Evolutionary conservation across 2,888 invertebrate genomes (phyloP).

Genomic region (Tiphia femorata): DNA sequence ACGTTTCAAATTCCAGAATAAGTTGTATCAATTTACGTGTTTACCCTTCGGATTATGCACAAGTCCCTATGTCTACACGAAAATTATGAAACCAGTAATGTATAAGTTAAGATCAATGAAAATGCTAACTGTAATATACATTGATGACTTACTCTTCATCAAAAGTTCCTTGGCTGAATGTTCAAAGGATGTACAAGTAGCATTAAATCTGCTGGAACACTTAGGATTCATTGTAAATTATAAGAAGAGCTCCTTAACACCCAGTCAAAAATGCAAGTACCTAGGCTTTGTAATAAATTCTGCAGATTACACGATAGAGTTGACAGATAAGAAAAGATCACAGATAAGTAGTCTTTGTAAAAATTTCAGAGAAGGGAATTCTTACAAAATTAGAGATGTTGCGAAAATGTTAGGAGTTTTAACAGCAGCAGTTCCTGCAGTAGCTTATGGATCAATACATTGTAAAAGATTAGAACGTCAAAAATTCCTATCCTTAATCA

Average conservation of each 20-base stretch:
- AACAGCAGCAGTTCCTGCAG: constrained; percentile 70
- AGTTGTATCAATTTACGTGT: constrained; percentile 8
- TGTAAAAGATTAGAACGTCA: constrained; percentile 14
- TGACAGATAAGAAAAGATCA: background rate
- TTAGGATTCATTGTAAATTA: background rate
- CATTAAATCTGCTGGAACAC: background rate
- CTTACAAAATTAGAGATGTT: constrained; percentile 22
- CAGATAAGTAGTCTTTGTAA: constrained; percentile 3
- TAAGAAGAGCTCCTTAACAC: background rate
- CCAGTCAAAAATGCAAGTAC: constrained; percentile 11
- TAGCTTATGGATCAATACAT: constrained; percentile 20
- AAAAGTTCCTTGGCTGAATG: background rate
- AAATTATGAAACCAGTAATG: constrained; percentile 11
- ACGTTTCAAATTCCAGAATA: background rate
- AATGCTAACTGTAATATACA: constrained; percentile 10
- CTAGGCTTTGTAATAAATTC: constrained; percentile 9
- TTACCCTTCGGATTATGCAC: no score
- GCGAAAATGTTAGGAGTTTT: constrained; percentile 67
- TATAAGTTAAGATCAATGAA: background rate
- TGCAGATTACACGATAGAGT: background rate
- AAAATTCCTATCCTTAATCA: constrained; percentile 11
- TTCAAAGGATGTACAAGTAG: background rate
- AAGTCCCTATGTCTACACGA: background rate
- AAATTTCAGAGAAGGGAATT: constrained; percentile 8
- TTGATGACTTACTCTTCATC: constrained; percentile 12